Base-by-base conservation (phyloP, 2,888 invertebrate species). In the Deilephila porcellus region DNA sequence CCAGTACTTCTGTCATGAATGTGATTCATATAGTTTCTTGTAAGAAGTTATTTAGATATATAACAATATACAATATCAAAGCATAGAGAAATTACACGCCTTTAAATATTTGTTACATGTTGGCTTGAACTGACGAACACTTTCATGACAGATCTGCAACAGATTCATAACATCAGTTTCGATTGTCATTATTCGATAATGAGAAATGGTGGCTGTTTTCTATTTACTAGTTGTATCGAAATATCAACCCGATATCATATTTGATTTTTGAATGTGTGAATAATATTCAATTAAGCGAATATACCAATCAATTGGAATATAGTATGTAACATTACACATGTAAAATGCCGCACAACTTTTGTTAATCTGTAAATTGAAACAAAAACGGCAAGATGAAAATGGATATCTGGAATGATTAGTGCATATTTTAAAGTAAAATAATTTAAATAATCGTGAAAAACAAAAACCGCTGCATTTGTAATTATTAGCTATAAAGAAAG, bases 231-330 rank as follows among this genome's bases (percentile, higher is more conserved):
- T 67, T 45, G 25, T 45, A 73, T 77, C 75, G 75, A 77, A 79
- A 75, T 76, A 76, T 70, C 70, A 74, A 74, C 75, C 74, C 72
- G 67, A 72, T 73, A 34, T 17, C 64, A 63, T 74, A 64, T 70
- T 70, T 74, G 37, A 70, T 64, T 74, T 78, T 75, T 77, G 76
- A 78, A 77, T 77, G 75, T 76, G 77, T 79, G 79, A 78, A 81
- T 78, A 78, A 67, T 67, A 67, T 67, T 67, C 25, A 67, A 45
- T 52, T 11, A 52, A 67, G 52, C 67, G 5, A 67, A 29, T 52
- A 45, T 52, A 52, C 45, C 52, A 67, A 67, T 67, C 6, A 45
- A 25, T 8, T 25, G 25, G 45, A 67, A 67, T 14, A 37, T 37
- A 67, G 45, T 67, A 67, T 67, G 37, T 52, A 67, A 67, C 20